Percentiles rank a stretch among this genome's conserved stretches.
These are phyloP conservation scores for Regulus satrapa DNA, from an alignment of 2,113 vertebrate species.

Conservation along the genomic window DNA sequence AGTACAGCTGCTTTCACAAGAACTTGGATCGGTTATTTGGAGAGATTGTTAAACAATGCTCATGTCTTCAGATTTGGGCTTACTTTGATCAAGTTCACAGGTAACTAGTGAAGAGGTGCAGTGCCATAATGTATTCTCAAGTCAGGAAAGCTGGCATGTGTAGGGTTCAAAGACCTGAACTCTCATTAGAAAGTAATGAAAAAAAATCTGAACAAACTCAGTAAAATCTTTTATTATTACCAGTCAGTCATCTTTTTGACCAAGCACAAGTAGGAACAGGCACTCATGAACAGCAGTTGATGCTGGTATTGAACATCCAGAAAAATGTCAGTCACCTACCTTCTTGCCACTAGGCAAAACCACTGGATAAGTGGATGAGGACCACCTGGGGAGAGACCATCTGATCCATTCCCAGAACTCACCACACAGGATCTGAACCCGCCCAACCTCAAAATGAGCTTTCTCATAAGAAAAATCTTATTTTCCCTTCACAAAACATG, in stretches of 20 bases:
- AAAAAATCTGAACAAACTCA: neutral
- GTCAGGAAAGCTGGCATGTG: neutral
- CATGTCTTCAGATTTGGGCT: neutral
- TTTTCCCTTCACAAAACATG: neutral
- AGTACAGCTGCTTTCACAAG: neutral
- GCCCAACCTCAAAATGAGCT: neutral
- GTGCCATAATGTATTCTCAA: neutral
- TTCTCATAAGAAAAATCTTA: neutral
- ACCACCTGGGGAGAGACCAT: neutral
- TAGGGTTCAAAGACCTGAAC: neutral
- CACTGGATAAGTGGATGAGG: neutral
- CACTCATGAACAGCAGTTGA: neutral
- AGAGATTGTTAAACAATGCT: neutral
- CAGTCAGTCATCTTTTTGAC: neutral
- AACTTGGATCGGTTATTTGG: neutral
- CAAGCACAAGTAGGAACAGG: neutral
- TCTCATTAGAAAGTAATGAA: neutral
- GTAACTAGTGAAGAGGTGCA: neutral
- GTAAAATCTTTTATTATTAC: neutral
- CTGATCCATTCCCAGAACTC: neutral
- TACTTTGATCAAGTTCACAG: neutral
- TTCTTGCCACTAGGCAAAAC: neutral
- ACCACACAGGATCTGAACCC: neutral
- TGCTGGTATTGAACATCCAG: neutral
- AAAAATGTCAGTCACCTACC: neutral